A percentile compares a stretch with the other conserved stretches of the same genome.
phyloP scores from a whole-genome alignment of 2,113 vertebrate species.

The Turdus rufiventris region DNA sequence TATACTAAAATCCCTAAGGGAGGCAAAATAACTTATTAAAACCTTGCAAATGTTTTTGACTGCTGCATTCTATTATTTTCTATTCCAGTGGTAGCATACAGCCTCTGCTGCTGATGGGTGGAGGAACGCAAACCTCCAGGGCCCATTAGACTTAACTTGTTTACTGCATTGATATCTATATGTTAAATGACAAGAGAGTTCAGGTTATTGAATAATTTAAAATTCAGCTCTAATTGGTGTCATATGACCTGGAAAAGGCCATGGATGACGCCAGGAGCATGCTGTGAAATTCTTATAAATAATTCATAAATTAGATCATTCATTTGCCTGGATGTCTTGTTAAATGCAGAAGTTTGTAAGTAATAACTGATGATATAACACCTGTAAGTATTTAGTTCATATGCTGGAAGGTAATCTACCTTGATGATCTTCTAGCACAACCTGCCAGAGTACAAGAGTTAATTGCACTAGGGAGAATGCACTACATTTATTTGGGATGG shows the following conservation, averaged over 20 bases:
- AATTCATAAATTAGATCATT: conserved; percentile 81
- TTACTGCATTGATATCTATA: conserved; percentile 84
- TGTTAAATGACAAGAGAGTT: conserved; percentile 86
- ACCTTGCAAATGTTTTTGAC: conserved; percentile 69
- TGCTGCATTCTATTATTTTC: conserved; percentile 72
- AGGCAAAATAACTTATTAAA: conserved; percentile 76
- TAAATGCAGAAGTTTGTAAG: conserved; percentile 80
- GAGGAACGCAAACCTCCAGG: conserved; percentile 71
- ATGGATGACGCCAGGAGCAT: conserved; percentile 79
- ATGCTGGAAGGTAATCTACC: conserved; percentile 79
- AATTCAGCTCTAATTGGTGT: conserved; percentile 85
- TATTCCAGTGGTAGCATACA: conserved; percentile 57
- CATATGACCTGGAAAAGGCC: conserved; percentile 82
- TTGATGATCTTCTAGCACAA: conserved; percentile 80
- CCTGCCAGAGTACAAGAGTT: conserved; percentile 72
- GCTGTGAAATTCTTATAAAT: conserved; percentile 81
- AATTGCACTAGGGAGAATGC: conserved; percentile 77
- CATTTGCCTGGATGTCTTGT: conserved; percentile 77
- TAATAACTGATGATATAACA: conserved; percentile 81
- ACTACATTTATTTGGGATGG: conserved; percentile 74
- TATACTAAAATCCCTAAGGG: conserved; percentile 65
- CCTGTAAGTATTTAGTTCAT: conserved; percentile 84
- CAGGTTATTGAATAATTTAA: conserved; percentile 86
- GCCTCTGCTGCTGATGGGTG: conserved; percentile 61
- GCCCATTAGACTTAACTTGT: conserved; percentile 85